A percentile compares a stretch with the other conserved stretches of the same genome.
Evolutionary conservation across 2,797 vertebrate genomes (phyloP).

Genomic region (Parotocinclus haroldoi): DNA sequence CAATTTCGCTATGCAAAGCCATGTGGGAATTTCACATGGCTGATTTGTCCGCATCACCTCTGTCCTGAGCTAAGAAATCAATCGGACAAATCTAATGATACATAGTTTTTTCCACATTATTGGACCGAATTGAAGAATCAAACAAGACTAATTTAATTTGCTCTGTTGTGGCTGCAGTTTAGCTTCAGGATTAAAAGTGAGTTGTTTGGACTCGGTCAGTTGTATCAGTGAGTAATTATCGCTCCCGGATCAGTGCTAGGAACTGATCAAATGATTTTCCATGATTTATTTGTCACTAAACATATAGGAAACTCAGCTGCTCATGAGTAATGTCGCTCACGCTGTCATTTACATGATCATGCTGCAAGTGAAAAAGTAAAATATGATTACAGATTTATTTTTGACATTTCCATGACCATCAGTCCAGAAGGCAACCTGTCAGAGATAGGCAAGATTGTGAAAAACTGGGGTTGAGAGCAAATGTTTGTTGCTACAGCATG

Average conservation of each 20-base stretch:
- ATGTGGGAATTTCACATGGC: constrained; percentile 2
- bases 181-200: neutral
- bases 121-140: constrained; percentile 23
- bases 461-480: too few species aligned
- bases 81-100: constrained; percentile 35
- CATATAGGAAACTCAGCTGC: too few species aligned
- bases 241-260: neutral
- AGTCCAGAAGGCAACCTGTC: too few species aligned
- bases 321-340: too few species aligned
- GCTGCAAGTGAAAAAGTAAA: too few species aligned
- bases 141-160: constrained; percentile 36
- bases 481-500: too few species aligned
- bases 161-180: constrained; percentile 19
- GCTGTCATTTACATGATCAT: too few species aligned
- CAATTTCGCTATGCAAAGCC: constrained; percentile 4
- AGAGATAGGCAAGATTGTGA: too few species aligned
- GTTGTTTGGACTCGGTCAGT: neutral
- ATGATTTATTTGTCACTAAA: too few species aligned
- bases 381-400: too few species aligned
- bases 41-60: constrained; percentile 18
- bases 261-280: too few species aligned
- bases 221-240: constrained; percentile 7
- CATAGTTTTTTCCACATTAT: constrained; percentile 21
- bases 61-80: constrained; percentile 25
- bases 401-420: too few species aligned